Percentiles rank a stretch among this genome's conserved stretches.
These are phyloP conservation scores for rat (Rattus norvegicus) DNA, from an alignment of 2,113 vertebrate genomes.

Conservation along the genomic window GRCr8 NC_086036.1:84083001-84083500, in stretches of 20 bases:
- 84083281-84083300: background rate
- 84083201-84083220: background rate
- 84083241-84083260: fast-evolving
- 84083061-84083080: background rate
- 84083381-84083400: background rate
- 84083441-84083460: conserved; percentile 57
- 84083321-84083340: fast-evolving
- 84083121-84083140: background rate
- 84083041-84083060: background rate
- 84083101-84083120: background rate
- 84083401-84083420: background rate
- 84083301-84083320: fast-evolving
- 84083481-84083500: conserved; percentile 28
- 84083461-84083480: conserved; percentile 56
- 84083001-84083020: background rate
- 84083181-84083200: background rate
- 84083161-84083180: too few relatives aligned
- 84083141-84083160: background rate
- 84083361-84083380: background rate
- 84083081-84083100: background rate
- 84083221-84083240: background rate
- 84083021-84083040: too few relatives aligned
- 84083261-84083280: background rate
- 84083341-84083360: background rate
- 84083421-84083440: conserved; percentile 8